These are phyloP conservation scores for Drosophila borealis DNA, from an alignment of 2,888 invertebrate genomes.

Conservation along the genomic window DNA sequence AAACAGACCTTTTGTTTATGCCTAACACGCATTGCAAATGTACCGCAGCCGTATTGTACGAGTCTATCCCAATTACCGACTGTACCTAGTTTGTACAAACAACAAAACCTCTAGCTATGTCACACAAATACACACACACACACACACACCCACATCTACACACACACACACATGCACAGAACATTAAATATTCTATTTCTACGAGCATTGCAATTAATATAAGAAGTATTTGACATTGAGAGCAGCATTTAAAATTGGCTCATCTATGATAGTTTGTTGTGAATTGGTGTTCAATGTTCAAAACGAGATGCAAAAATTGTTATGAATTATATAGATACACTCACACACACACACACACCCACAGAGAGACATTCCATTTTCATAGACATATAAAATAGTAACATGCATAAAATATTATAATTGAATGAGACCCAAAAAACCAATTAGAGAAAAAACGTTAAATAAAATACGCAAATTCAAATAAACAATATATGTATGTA, in stretches of 20 bases:
- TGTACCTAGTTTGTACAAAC: slow-evolving; percentile 74
- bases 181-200: slow-evolving; percentile 57
- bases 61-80: slow-evolving; percentile 60
- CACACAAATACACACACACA: slow-evolving; percentile 28
- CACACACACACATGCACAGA: slow-evolving; percentile 12
- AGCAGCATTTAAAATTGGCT: slow-evolving; percentile 38
- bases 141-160: slow-evolving; percentile 6
- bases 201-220: slow-evolving; percentile 43
- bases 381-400: slow-evolving; percentile 30
- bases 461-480: slow-evolving; percentile 33
- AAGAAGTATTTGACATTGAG: slow-evolving; percentile 25
- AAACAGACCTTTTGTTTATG: slow-evolving; percentile 36
- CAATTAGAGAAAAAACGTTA: slow-evolving; percentile 38
- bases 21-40: slow-evolving; percentile 35
- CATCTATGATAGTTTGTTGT: slow-evolving; percentile 50
- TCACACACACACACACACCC: slow-evolving; percentile 10
- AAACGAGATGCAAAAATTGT: slow-evolving; percentile 46
- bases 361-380: slow-evolving; percentile 47
- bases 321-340: slow-evolving; percentile 40
- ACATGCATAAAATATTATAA: slow-evolving; percentile 28
- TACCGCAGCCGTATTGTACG: slow-evolving; percentile 52
- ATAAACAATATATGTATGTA: slow-evolving; percentile 34
- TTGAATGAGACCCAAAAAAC: slow-evolving; percentile 10
- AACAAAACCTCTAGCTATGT: slow-evolving; percentile 52
- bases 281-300: slow-evolving; percentile 60